phyloP scores from a whole-genome alignment of 2,888 invertebrate species.

The Drosophila cyrtoloma region DNA sequence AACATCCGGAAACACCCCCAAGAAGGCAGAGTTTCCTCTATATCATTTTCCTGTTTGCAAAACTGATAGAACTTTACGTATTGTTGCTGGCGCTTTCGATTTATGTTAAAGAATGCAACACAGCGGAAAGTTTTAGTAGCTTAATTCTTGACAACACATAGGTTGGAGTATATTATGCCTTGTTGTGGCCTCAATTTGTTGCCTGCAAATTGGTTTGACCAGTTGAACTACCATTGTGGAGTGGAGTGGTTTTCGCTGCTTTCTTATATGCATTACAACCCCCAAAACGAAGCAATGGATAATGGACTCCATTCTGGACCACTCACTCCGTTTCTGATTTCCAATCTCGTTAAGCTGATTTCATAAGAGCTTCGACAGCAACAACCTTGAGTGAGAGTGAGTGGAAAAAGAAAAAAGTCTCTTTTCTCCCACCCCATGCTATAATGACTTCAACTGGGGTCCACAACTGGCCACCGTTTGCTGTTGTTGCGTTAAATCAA shows the following conservation, averaged over 20 bases:
- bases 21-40: conserved; percentile 19
- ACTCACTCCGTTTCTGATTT: conserved; percentile 59
- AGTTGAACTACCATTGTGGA: conserved; percentile 45
- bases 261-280: conserved; percentile 47
- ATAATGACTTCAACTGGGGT: conserved; percentile 59
- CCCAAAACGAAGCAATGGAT: conserved; percentile 28
- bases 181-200: conserved; percentile 71
- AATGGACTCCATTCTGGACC: conserved; percentile 33
- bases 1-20: conserved; percentile 51
- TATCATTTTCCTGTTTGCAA: conserved; percentile 36
- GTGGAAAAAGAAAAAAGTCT: conserved; percentile 19
- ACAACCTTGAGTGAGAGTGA: conserved; percentile 6
- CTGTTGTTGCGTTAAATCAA: conserved; percentile 75
- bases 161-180: conserved; percentile 24
- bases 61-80: conserved; percentile 47
- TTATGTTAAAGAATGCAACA: conserved; percentile 70
- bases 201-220: conserved; percentile 77
- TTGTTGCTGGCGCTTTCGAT: conserved; percentile 54
- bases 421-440: neutral
- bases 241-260: conserved; percentile 9
- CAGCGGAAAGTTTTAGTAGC: conserved; percentile 65
- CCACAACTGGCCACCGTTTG: conserved; percentile 49
- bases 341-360: conserved; percentile 79
- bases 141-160: conserved; percentile 42
- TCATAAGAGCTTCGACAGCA: conserved; percentile 67